Percentiles rank a stretch among this genome's conserved stretches.
phyloP scores from a whole-genome alignment of 2,888 invertebrate species.

The Dysmachus trigonus region DNA sequence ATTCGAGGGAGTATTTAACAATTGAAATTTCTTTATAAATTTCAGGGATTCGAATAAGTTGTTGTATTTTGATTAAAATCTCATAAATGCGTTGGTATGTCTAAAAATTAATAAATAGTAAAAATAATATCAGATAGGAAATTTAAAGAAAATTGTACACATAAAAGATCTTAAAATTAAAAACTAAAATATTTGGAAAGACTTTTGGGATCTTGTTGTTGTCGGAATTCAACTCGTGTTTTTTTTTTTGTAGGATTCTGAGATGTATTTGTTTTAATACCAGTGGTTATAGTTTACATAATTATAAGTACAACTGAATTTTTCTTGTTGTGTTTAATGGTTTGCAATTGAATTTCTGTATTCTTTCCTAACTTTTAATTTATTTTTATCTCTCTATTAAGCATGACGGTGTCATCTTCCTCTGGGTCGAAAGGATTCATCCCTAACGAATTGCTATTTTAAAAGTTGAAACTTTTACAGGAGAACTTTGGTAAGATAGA shows the following conservation, averaged over 20 bases:
- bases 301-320: not conserved
- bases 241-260: not conserved
- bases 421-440: not conserved
- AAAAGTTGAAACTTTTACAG: not conserved
- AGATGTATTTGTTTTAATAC: not conserved
- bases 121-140: not conserved
- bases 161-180: not conserved
- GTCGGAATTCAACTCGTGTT: not conserved
- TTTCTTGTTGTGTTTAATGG: not conserved
- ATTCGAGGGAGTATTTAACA: not conserved
- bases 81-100: not conserved
- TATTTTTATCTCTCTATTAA: not conserved
- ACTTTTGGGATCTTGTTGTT: slow-evolving; percentile 36
- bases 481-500: not conserved
- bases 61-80: not conserved
- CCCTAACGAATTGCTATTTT: not conserved
- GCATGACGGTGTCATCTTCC: not conserved
- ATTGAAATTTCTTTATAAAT: not conserved
- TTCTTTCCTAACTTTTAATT: not conserved
- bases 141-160: not conserved
- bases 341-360: not conserved
- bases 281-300: not conserved
- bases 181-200: slow-evolving; percentile 18
- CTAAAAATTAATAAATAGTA: slow-evolving; percentile 8
- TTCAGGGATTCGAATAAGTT: not conserved